Evolutionary conservation across 2,888 invertebrate species (phyloP), one percentile per base, ranked within the genome.

Genomic region (Pristionchus japonicus): DNA sequence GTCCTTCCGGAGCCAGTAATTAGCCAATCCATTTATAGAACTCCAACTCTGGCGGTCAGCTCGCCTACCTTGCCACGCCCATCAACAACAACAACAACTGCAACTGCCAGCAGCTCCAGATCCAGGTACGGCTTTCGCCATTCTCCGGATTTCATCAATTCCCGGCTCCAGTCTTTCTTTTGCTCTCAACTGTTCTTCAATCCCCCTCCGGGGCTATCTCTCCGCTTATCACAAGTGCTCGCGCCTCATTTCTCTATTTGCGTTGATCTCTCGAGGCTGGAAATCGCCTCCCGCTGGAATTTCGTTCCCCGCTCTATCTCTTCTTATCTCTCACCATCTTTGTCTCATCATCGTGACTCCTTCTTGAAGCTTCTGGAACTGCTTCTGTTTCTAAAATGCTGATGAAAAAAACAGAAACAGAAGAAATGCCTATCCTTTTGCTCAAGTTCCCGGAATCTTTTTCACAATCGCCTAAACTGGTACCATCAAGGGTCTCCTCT

Each of bases 71-170:
- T 47, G 86, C 86, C 40, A 86, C 86, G 9, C 86, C 86, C 17
- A 87, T 87, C 77, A 87, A 77, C 77, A 87, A 87, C 57, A 87
- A 87, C 77, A 87, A 87, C 52, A 87, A 87, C 77, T 87, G 87
- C 87, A 87, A 87, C 87, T 87, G 87, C 61, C 34, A 34, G 17
- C 77, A 74, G 17, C 87, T 87, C 13, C 87, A 87, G 87, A 70
- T 77, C 37, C 87, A 87, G 87, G 87, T 87, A 37, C 52, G 40
- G 27, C 27, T 23, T 6, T 84, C n/a, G 11, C 64, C n/a, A 64
- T n/a, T 64, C n/a, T 9, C 17, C 74, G 74, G 74, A 9, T 74
- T n/a, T 47, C 34, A 49, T n/a, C 23, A 31, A 43, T 77, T 49
- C 49, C 40, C 49, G 27, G 31, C 82, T 49, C 40, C 40, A 31